Evolutionary conservation across 2,888 invertebrate species (phyloP), one percentile per base, ranked within the genome.

Genomic region (Nipponacmea schrenckii): DNA sequence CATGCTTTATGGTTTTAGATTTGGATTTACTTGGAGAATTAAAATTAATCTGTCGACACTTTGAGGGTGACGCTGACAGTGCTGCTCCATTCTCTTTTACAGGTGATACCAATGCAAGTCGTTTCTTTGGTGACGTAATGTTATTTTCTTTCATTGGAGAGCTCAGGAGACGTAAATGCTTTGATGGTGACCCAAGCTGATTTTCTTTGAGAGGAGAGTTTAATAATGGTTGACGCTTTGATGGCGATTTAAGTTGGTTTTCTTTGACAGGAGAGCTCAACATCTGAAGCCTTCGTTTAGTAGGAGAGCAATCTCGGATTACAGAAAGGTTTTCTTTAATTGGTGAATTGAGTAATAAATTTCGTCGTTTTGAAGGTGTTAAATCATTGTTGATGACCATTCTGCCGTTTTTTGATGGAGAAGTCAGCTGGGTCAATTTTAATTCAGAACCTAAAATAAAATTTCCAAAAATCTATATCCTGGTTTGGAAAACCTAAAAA

Each of bases 341-440:
- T n/a, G 68, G 68, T 24, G 68, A 69, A 20, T 20, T 39, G n/a
- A 68, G 20, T 12, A 62, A 24, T 31, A 63, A 62, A 31, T 69
- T 69, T 24, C 56, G 20, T 24, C 24, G 8, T 39, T 39, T 39
- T 5, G 39, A 39, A 39, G 39, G 39, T 39, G 39, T 39, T 39
- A 67, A 67, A 46, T 26, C 46, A 10, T 24, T 26, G 24, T n/a
- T 10, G 62, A 63, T 44, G 15, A 62, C 20, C 0, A 44, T 8
- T 56, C 26, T 44, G 62, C 27, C 12, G 31, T 69, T 66, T 24
- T 66, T 31, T 31, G 69, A 66, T 39, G 72, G 66, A n/a, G 26
- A 26, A 26, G 69, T 69, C 44, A 72, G 64, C 15, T 69, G 31
- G n/a, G 69, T 72, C 39, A 69, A 69, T 2, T 69, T 69, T 0